These are phyloP conservation scores for Petrolisthes manimaculis DNA, from an alignment of 2,888 invertebrate genomes.

Conservation along the genomic window DNA sequence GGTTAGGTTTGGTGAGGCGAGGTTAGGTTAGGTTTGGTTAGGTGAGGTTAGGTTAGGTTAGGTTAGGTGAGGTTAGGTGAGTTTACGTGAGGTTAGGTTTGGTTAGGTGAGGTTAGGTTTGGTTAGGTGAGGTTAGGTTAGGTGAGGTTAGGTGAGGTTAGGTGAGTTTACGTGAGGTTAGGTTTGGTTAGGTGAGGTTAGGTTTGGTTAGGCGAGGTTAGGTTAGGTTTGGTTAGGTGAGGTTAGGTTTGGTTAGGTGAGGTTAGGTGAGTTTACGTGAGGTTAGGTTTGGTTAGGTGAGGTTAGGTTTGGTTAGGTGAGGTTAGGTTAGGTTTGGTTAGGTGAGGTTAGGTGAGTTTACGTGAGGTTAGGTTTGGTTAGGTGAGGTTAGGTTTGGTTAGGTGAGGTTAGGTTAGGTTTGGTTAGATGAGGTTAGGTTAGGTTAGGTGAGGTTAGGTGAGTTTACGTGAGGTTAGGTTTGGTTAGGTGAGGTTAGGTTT, in stretches of 20 bases:
- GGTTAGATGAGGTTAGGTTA: conserved; percentile 4
- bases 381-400: background rate
- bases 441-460: background rate
- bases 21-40: too few species aligned
- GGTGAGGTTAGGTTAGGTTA: too few species aligned
- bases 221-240: too few species aligned
- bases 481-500: background rate
- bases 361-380: conserved; percentile 1
- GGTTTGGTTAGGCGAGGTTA: too few species aligned
- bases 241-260: background rate
- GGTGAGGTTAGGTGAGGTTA: too few species aligned
- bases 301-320: background rate
- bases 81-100: too few species aligned
- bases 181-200: too few species aligned
- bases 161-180: too few species aligned
- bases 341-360: background rate
- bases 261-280: background rate
- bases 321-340: conserved; percentile 13
- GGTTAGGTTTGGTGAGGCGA: too few species aligned
- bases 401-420: conserved; percentile 7
- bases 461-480: background rate
- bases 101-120: conserved; percentile 11
- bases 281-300: background rate
- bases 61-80: too few species aligned
- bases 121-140: background rate